Base-by-base conservation (phyloP, 2,888 invertebrate genomes). In the Ellobium chinense region DNA sequence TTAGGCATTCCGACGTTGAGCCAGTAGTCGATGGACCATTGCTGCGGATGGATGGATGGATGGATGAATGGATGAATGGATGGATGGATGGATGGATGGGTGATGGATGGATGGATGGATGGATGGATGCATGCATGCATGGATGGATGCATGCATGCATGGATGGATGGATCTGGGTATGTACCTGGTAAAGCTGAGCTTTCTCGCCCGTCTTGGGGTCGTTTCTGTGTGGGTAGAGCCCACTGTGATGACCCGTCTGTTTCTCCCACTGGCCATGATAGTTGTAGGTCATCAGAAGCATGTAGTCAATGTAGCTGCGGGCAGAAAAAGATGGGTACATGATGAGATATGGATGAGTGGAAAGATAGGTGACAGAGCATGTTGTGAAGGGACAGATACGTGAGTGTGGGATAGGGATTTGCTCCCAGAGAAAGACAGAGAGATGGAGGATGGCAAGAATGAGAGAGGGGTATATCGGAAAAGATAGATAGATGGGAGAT, bases 231-330 rank as follows among this genome's bases (percentile, higher is more conserved):
- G 84, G 76, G 84, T 85, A 85, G 54, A 89, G 81, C 3, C 85
- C 86, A 46, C 87, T 87, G 83, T 89, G 89, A 70, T 89, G 89
- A 14, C 89, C 90, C 1, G 89, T 89, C 54, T 81, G 78, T 65
- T 86, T 85, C 78, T 89, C 88, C 90, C 90, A 90, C 69, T 88
- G 87, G 9, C 89, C 90, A 77, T 90, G 89, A 76, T 88, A 89
- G 84, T 90, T 89, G 84, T 90, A 90, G 27, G 89, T 86, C 90
- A 90, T 90, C 75, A 89, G 74, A 39, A 89, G 82, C 84, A 90
- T 82, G 78, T 81, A 89, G 79, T 89, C 89, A 60, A 89, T 82
- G 76, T 87, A 87, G 21, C 89, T 89, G 82, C 7, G 27, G 5
- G 31, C 1, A 69, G 18, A 69, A 21, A 34, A 27, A 24, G 31